Conservation (phyloP, 2,797 vertebrate species). For the Brachyalestes nurse region DNA sequence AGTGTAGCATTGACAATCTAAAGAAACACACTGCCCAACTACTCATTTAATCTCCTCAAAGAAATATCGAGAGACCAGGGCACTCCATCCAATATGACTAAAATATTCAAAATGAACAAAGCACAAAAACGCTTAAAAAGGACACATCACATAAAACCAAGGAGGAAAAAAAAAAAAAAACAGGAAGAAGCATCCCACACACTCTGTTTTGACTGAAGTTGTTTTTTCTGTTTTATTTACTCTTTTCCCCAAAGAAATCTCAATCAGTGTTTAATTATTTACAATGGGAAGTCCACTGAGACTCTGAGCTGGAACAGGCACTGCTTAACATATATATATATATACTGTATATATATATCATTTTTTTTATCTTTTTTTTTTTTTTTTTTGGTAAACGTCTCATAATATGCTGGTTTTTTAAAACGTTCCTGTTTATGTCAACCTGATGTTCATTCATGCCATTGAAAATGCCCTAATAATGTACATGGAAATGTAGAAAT, state of each 20-base stretch:
- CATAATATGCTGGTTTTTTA: slow-evolving; percentile 84
- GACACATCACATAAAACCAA: slow-evolving; percentile 72
- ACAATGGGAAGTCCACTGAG: slow-evolving; percentile 96
- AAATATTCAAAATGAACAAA: slow-evolving; percentile 82
- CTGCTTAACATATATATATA: slow-evolving; percentile 86
- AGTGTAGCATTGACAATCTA: slow-evolving; percentile 86
- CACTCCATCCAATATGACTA: slow-evolving; percentile 85
- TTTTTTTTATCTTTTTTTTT: slow-evolving; percentile 59
- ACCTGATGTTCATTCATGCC: slow-evolving; percentile 93
- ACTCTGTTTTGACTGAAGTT: slow-evolving; percentile 80
- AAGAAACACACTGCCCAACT: slow-evolving; percentile 92
- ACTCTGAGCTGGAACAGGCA: slow-evolving; percentile 98
- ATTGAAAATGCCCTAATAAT: slow-evolving; percentile 88
- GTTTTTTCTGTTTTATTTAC: slow-evolving; percentile 56
- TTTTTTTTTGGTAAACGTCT: slow-evolving; percentile 77
- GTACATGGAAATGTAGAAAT: slow-evolving; percentile 81
- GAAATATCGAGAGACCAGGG: slow-evolving; percentile 83
- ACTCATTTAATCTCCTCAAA: slow-evolving; percentile 87
- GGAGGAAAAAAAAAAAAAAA: slow-evolving; percentile 70
- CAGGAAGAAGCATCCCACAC: slow-evolving; percentile 86
- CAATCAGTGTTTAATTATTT: slow-evolving; percentile 82
- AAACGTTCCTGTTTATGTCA: slow-evolving; percentile 88
- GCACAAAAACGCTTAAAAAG: slow-evolving; percentile 72
- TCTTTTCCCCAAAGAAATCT: slow-evolving; percentile 79
- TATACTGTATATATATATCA: slow-evolving; percentile 70